Percentiles rank a stretch among this genome's conserved stretches.
phyloP scores from a whole-genome alignment of 2,888 invertebrate species.

The Noctua fimbriata region DNA sequence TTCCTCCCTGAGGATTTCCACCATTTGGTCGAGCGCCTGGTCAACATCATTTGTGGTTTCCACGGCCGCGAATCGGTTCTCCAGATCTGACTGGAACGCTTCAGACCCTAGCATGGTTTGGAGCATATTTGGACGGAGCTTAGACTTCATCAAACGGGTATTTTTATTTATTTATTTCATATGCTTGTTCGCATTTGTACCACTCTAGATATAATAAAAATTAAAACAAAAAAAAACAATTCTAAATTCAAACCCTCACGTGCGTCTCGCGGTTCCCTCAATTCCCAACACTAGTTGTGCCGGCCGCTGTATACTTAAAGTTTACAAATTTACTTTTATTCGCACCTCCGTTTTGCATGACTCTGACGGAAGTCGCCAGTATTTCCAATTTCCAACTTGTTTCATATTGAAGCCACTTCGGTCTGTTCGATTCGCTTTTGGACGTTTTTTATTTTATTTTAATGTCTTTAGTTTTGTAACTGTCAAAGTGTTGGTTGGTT shows the following conservation, averaged over 20 bases:
- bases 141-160: too few species aligned
- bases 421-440: slow-evolving; percentile 72
- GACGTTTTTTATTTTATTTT: slow-evolving; percentile 55
- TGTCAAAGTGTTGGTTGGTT: not conserved
- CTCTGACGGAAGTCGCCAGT: slow-evolving; percentile 76
- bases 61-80: too few species aligned
- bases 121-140: too few species aligned
- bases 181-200: not conserved
- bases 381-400: slow-evolving; percentile 86
- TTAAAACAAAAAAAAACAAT: not conserved
- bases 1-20: too few species aligned
- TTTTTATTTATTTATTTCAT: not conserved
- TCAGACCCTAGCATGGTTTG: too few species aligned
- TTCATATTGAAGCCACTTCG: slow-evolving; percentile 77
- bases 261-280: not conserved
- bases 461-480: slow-evolving; percentile 34
- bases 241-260: slow-evolving; percentile 19
- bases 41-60: too few species aligned
- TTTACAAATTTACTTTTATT: slow-evolving; percentile 86
- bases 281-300: slow-evolving; percentile 61
- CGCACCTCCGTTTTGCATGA: slow-evolving; percentile 83
- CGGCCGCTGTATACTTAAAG: slow-evolving; percentile 78
- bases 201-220: not conserved
- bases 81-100: too few species aligned
- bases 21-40: too few species aligned